Evolutionary conservation across 2,888 invertebrate genomes (phyloP).

Genomic region (Halictus ligatus): DNA sequence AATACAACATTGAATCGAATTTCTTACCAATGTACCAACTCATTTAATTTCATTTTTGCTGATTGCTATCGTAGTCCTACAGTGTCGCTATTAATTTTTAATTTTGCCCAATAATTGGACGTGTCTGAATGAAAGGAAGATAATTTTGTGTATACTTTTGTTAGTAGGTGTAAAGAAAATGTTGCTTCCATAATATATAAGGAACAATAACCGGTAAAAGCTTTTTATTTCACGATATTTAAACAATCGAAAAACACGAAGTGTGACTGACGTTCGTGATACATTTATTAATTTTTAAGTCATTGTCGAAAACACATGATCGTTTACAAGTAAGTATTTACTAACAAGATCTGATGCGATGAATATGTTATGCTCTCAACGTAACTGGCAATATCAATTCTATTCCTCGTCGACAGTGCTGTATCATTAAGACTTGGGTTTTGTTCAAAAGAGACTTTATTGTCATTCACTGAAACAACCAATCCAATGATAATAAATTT

Average conservation of each 20-base stretch:
- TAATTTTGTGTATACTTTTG: slow-evolving; percentile 54
- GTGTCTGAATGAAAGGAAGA: slow-evolving; percentile 35
- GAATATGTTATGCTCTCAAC: not conserved
- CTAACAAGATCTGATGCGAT: not conserved
- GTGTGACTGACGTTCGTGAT: slow-evolving; percentile 18
- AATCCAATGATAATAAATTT: slow-evolving; percentile 19
- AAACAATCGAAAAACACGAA: slow-evolving; percentile 1
- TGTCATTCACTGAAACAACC: not conserved
- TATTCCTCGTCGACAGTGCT: not conserved
- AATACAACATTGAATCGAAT: not conserved
- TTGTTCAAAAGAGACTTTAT: not conserved
- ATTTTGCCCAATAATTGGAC: slow-evolving; percentile 48
- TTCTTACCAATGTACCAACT: slow-evolving; percentile 73
- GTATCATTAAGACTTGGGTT: not conserved
- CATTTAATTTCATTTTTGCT: slow-evolving; percentile 70
- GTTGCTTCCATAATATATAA: slow-evolving; percentile 70
- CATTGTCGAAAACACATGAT: slow-evolving; percentile 32
- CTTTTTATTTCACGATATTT: slow-evolving; percentile 27
- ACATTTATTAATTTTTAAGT: slow-evolving; percentile 48
- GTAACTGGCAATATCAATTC: slow-evolving; percentile 5
- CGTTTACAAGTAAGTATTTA: slow-evolving; percentile 15
- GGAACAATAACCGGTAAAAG: slow-evolving; percentile 17
- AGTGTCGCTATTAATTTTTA: slow-evolving; percentile 48
- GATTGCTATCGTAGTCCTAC: slow-evolving; percentile 52
- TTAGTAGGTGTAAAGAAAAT: slow-evolving; percentile 48